These are phyloP conservation scores for Cydia fagiglandana DNA, from an alignment of 1,140 invertebrate genomes.

Conservation along the genomic window DNA sequence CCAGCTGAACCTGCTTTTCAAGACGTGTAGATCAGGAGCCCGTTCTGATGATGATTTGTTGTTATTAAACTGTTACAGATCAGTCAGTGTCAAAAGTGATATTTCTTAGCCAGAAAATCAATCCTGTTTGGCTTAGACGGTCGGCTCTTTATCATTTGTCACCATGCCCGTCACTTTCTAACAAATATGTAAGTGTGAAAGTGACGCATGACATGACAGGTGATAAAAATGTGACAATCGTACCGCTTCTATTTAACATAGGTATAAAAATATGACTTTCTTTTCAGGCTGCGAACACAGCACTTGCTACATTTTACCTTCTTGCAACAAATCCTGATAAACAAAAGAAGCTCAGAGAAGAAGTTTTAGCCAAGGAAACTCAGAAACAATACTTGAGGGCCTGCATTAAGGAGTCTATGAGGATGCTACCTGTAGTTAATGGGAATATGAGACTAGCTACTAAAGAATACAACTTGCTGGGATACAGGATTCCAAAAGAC, in stretches of 20 bases:
- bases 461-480: slow-evolving; percentile 79
- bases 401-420: slow-evolving; percentile 83
- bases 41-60: no score
- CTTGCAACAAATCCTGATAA: slow-evolving; percentile 82
- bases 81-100: no score
- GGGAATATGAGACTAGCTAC: slow-evolving; percentile 76
- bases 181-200: no score
- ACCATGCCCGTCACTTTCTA: no score
- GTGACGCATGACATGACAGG: no score
- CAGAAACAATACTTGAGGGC: slow-evolving; percentile 82
- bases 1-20: no score
- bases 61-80: no score
- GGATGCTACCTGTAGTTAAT: slow-evolving; percentile 78
- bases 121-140: no score
- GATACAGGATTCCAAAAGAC: slow-evolving; percentile 82
- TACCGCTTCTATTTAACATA: slow-evolving; percentile 35
- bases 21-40: no score
- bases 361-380: slow-evolving; percentile 74
- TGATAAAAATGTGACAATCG: no score
- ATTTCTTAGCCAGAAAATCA: no score
- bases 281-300: slow-evolving; percentile 61
- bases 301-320: slow-evolving; percentile 79
- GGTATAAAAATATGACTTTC: slow-evolving; percentile 33
- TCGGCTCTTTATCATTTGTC: no score
- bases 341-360: slow-evolving; percentile 84